These are phyloP conservation scores for Acanthurus lineatus DNA, from an alignment of 2,797 vertebrate genomes.

Conservation along the genomic window DNA sequence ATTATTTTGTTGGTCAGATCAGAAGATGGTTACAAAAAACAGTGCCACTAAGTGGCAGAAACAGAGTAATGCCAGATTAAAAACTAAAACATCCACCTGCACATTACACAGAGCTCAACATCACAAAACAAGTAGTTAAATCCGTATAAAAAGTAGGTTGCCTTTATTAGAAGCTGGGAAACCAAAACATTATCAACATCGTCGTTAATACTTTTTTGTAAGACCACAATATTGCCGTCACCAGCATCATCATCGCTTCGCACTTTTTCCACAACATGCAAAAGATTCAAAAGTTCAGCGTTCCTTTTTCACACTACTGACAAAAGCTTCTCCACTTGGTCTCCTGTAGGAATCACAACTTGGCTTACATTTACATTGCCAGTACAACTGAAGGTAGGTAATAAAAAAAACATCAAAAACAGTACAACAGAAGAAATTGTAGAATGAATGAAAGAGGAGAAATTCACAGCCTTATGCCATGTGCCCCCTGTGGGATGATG, in stretches of 20 bases:
- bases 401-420: conserved; percentile 55
- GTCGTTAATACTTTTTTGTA: conserved; percentile 75
- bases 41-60: conserved; percentile 43
- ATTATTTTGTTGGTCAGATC: neutral
- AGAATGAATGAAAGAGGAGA: conserved; percentile 69
- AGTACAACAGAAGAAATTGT: conserved; percentile 56
- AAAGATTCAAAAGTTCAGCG: conserved; percentile 78
- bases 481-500: conserved; percentile 52
- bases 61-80: neutral
- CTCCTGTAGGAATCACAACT: conserved; percentile 78
- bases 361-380: conserved; percentile 81
- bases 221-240: conserved; percentile 81
- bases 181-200: conserved; percentile 84
- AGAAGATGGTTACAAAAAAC: no score
- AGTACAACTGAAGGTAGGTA: conserved; percentile 74
- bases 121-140: conserved; percentile 82
- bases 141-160: conserved; percentile 85
- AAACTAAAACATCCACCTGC: neutral
- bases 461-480: conserved; percentile 65
- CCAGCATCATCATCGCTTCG: conserved; percentile 64
- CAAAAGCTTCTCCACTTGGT: conserved; percentile 70
- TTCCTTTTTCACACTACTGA: conserved; percentile 71
- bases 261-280: conserved; percentile 83
- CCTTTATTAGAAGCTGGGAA: conserved; percentile 87
- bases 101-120: conserved; percentile 59